Base-by-base conservation (phyloP, 53 echinoderm and acorn worm species). In the Patiria pectinifera region DNA sequence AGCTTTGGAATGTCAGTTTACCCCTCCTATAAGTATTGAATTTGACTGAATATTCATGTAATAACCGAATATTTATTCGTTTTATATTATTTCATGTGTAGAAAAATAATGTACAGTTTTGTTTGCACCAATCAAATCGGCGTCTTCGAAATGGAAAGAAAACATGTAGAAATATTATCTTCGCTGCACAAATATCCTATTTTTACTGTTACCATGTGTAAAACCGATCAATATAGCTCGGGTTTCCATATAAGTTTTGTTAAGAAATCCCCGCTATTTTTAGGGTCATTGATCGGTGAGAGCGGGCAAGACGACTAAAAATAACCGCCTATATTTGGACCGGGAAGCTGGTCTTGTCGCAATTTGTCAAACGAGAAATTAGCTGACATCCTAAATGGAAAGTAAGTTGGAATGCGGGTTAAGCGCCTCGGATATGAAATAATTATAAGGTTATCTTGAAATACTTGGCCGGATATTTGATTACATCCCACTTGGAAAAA, bases 321-420 rank as follows among this genome's bases (percentile, higher is more conserved):
- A 86, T 86, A 86, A 72, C 45, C 43, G 62, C 9, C 16, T 74
- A 48, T 86, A 72, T 72, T 21, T 85, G n/a, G 72, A 71, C 18
- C 10, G 69, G 66, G 5, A 58, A 18, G 44, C 13, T 15, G 21
- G 43, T 69, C 74, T 86, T 53, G n/a, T 69, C 43, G 26, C 66
- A 45, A 58, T 53, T 45, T 86, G 71, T 74, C 74, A 24, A 6
- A 25, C 24, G 48, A 48, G 69, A 78, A 86, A 86, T 86, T 71
- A 86, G 24, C 25, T 13, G 75, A 58, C 75, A 72, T 86, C 86
- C 86, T 71, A 78, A 78, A 78, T 24, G 46, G 35, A 78, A 45
- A 3, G 45, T 22, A 74, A 23, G 74, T 69, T 69, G 69, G 21
- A 21, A n/a, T 74, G 24, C 15, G 23, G 74, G 22, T 74, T 22